Percentiles rank a stretch among this genome's conserved stretches.
phyloP scores from a whole-genome alignment of 2,888 invertebrate species.

The Pyrocoelia pectoralis region DNA sequence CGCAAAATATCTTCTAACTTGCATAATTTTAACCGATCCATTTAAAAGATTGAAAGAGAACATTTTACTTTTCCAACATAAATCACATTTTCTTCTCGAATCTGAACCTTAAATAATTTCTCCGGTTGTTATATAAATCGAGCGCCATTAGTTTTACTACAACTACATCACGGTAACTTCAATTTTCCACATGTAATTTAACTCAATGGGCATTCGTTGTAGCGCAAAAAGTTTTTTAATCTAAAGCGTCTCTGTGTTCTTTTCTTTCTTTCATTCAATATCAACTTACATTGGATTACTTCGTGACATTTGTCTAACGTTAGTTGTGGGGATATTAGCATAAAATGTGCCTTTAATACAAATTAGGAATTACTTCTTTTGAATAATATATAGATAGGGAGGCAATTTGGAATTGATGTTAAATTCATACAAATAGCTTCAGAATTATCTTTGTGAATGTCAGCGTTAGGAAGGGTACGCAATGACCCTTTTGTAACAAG shows the following conservation, averaged over 20 bases:
- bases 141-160: slow-evolving; percentile 5
- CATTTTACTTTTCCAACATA: too few relatives aligned
- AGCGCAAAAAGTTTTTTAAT: slow-evolving; percentile 6
- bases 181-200: slow-evolving; percentile 2
- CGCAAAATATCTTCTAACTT: too few relatives aligned
- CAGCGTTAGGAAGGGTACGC: slow-evolving; percentile 17
- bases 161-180: slow-evolving; percentile 6
- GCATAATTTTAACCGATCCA: too few relatives aligned
- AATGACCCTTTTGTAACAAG: slow-evolving; percentile 25
- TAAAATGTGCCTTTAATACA: not conserved
- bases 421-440: slow-evolving; percentile 30
- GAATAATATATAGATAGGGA: slow-evolving; percentile 16
- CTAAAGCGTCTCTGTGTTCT: not conserved
- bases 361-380: not conserved
- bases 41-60: too few relatives aligned
- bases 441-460: slow-evolving; percentile 23
- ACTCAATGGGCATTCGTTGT: not conserved
- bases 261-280: slow-evolving; percentile 8
- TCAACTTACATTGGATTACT: not conserved
- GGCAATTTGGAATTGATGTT: slow-evolving; percentile 25
- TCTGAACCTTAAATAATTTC: not conserved
- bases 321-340: not conserved
- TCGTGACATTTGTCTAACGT: not conserved
- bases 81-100: not conserved
- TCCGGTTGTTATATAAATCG: slow-evolving; percentile 1